Conservation (phyloP, 2,113 vertebrate species). For the Laticauda colubrina region DNA sequence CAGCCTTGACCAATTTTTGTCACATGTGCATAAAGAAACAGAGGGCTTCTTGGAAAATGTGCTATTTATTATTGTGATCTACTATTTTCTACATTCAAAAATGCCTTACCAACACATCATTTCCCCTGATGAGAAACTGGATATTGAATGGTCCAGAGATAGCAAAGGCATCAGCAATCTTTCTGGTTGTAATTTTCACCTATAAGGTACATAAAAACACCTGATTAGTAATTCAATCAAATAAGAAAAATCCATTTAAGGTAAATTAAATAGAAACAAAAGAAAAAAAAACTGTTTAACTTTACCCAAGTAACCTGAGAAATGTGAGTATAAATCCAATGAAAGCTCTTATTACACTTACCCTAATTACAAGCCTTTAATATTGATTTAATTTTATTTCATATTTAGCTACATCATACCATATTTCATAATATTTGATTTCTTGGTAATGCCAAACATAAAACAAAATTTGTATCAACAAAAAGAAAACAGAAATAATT, state of each 20-base stretch:
- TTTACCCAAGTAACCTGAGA: not conserved
- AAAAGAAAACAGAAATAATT: not conserved
- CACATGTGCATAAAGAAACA: not conserved
- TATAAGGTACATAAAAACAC: slow-evolving; percentile 53
- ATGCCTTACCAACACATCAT: slow-evolving; percentile 87
- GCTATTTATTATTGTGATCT: not conserved
- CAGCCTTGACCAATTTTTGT: not conserved
- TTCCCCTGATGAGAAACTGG: slow-evolving; percentile 92
- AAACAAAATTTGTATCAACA: not conserved
- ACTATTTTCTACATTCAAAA: not conserved
- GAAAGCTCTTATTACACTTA: not conserved
- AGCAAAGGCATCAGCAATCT: slow-evolving; percentile 88
- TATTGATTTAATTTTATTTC: not conserved
- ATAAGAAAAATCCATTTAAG: not conserved
- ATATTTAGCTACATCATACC: not conserved
- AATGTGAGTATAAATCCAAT: not conserved
- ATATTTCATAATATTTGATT: not conserved
- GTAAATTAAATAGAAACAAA: not conserved
- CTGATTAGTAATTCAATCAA: not conserved
- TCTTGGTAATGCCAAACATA: not conserved
- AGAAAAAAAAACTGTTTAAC: not conserved
- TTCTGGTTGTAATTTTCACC: slow-evolving; percentile 87
- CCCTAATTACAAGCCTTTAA: not conserved
- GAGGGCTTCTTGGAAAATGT: not conserved
- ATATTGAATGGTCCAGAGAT: slow-evolving; percentile 96